A percentile compares a stretch with the other conserved stretches of the same genome.
These are phyloP conservation scores for Lordiphosa mommai DNA, from an alignment of 1,140 invertebrate genomes.

Conservation along the genomic window DNA sequence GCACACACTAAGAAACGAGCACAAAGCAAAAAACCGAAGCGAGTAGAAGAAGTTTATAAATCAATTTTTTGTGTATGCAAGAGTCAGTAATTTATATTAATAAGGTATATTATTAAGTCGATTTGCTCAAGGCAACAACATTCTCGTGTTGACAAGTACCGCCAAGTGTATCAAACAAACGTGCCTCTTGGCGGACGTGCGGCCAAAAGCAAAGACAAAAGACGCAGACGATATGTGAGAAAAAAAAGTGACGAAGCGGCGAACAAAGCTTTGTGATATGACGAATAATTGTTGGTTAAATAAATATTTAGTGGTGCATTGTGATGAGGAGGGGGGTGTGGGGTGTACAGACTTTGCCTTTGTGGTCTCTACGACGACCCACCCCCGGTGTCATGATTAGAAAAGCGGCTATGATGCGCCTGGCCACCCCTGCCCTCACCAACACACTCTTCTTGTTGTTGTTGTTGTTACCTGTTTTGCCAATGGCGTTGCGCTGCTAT, in stretches of 20 bases:
- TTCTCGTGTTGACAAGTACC: background rate
- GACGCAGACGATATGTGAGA: too few species aligned
- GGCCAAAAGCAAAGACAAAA: too few species aligned
- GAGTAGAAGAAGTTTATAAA: slow-evolving; percentile 68
- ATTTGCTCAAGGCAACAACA: background rate
- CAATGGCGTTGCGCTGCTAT: slow-evolving; percentile 11
- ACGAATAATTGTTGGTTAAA: slow-evolving; percentile 17
- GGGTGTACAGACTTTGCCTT: background rate
- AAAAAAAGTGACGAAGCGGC: background rate
- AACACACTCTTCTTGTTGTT: background rate
- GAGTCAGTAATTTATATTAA: slow-evolving; percentile 51
- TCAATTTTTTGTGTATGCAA: slow-evolving; percentile 79
- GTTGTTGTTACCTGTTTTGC: slow-evolving; percentile 38
- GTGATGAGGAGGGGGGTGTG: background rate
- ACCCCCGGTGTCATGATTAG: slow-evolving; percentile 12
- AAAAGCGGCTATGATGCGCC: slow-evolving; percentile 16
- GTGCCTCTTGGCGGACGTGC: slow-evolving; percentile 14
- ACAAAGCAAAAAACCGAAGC: slow-evolving; percentile 70
- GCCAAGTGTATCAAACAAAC: background rate
- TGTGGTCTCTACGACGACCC: background rate
- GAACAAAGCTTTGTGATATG: background rate
- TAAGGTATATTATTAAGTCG: slow-evolving; percentile 34
- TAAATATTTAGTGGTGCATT: background rate
- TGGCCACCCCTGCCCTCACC: too few species aligned
- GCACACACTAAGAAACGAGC: slow-evolving; percentile 40